Conservation (phyloP, 2,113 vertebrate genomes). For the Podarcis cretensis region DNA sequence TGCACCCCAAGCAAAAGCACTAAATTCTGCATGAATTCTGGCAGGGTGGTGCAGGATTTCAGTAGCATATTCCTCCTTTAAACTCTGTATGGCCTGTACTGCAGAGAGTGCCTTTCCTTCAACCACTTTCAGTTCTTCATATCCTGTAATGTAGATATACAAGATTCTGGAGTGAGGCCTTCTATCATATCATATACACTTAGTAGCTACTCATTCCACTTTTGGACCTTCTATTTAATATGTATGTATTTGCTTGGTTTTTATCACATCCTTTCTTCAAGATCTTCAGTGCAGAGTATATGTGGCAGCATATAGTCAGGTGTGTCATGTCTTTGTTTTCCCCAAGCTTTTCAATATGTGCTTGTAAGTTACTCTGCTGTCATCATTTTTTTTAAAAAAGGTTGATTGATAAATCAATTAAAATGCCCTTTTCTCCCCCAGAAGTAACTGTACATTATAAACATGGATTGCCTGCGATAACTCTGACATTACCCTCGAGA, state of each 20-base stretch:
- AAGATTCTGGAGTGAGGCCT: background rate
- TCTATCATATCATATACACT: background rate
- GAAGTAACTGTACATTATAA: constrained; percentile 83
- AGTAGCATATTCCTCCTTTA: background rate
- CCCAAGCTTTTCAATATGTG: background rate
- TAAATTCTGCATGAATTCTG: background rate
- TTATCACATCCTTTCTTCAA: background rate
- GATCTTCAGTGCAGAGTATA: background rate
- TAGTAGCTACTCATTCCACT: background rate
- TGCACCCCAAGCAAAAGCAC: background rate
- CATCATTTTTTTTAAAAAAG: background rate
- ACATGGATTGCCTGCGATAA: constrained; percentile 86
- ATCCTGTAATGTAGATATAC: background rate
- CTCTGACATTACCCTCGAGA: constrained; percentile 87
- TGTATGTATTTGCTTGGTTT: no score
- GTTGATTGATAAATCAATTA: background rate
- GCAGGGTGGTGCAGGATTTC: background rate
- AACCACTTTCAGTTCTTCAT: background rate
- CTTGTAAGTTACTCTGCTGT: background rate
- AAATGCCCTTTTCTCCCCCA: constrained; percentile 41
- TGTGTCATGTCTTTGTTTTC: background rate
- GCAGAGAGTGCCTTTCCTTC: background rate
- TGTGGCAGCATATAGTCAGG: background rate
- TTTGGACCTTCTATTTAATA: background rate
- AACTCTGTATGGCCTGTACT: background rate